Evolutionary conservation across 2,113 vertebrate genomes (phyloP).

Genomic region (Hyla sarda): DNA sequence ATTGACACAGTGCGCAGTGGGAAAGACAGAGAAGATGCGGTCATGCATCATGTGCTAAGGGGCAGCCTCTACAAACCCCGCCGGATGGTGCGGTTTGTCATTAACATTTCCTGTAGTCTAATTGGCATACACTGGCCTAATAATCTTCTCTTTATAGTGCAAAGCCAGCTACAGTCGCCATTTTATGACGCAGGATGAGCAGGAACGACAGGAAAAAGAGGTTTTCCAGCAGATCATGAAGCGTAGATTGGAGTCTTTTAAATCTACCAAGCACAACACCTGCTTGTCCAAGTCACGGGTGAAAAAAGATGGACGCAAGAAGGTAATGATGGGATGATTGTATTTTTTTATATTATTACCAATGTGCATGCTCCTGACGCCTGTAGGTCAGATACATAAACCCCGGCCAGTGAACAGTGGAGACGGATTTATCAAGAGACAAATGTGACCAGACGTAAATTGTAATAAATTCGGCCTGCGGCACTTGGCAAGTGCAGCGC

Average conservation of each 20-base stretch:
- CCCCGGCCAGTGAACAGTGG: too few relatives aligned
- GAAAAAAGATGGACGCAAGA: conserved; percentile 89
- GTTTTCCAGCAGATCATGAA: conserved; percentile 97
- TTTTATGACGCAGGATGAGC: conserved; percentile 89
- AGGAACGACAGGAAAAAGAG: conserved; percentile 93
- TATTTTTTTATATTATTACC: too few relatives aligned
- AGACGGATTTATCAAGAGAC: too few relatives aligned
- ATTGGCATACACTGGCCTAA: background rate
- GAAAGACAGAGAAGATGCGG: conserved; percentile 87
- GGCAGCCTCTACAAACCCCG: conserved; percentile 95
- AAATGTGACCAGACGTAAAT: too few relatives aligned
- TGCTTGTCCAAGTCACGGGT: conserved; percentile 79
- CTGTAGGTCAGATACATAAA: too few relatives aligned
- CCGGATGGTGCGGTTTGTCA: conserved; percentile 75
- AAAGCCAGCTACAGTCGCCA: conserved; percentile 95
- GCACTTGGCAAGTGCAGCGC: too few relatives aligned
- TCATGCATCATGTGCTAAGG: conserved; percentile 89
- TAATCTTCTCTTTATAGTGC: conserved; percentile 74
- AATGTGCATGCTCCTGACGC: too few relatives aligned
- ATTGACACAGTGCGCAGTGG: conserved; percentile 90
- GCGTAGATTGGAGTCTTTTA: conserved; percentile 91
- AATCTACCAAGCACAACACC: conserved; percentile 84
- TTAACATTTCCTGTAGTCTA: background rate
- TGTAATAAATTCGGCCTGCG: too few relatives aligned
- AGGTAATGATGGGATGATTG: conserved; percentile 69